Evolutionary conservation across 1,140 invertebrate species (phyloP), one percentile per base, ranked within the genome.

Genomic region (Drosophila nasuta): DNA sequence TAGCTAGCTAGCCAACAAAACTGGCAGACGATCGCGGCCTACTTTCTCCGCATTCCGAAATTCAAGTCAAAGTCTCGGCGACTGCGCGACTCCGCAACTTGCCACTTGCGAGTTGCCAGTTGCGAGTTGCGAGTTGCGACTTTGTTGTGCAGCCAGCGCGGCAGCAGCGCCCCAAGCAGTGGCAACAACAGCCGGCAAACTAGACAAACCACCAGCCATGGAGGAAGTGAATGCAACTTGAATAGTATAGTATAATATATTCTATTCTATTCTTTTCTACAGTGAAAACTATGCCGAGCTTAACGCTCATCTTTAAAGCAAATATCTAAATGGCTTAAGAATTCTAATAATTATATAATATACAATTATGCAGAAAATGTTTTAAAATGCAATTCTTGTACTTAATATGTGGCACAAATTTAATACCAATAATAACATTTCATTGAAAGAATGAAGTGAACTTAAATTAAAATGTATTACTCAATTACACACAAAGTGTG

Each of bases 41-140:
- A 91, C 88, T 91, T 91, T 91, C 88, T 91, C 88, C 88, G 70
- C 88, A 91, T 91, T 91, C 88, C 88, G 73, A 78, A 73, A 73
- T 67, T 63, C 75, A 77, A 73, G 63, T 60, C 59, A 63, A 62
- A 72, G 43, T 41, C 59, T 38, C 65, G 71, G 65, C 75, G 69
- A 82, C 69, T 43, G 56, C 67, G 66, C 75, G 54, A 79, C 73
- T 62, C 52, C 13, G 33, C 52, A n/a, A 56, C 52, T 56, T 56
- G 51, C 52, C 52, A 56, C 51, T 54, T 54, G 30, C 48, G 20
- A 25, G 20, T 20, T 33, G 30, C 30, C 5, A 33, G 30, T 33
- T 33, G 58, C 67, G 68, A 59, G 74, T 77, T 25, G 17, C 54
- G 38, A 57, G 52, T 56, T 69, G 59, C 67, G 69, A 60, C 79